A percentile compares a stretch with the other conserved stretches of the same genome.
phyloP scores from a whole-genome alignment of 2,113 vertebrate species.

The Dunckerocampus dactyliophorus region DNA sequence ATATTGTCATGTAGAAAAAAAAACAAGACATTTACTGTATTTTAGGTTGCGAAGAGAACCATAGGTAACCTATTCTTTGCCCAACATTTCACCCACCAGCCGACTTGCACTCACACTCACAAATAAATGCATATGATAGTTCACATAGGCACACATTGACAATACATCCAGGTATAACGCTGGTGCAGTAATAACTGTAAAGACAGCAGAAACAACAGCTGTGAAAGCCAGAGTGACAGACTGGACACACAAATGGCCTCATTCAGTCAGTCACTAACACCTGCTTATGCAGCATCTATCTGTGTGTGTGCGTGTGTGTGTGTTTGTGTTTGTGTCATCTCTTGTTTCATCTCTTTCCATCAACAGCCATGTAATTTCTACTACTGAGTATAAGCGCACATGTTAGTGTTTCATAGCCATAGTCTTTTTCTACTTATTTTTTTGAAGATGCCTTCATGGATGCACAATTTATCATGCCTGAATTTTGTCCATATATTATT shows the following conservation, averaged over 20 bases:
- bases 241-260: conserved; percentile 39
- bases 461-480: no score
- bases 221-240: conserved; percentile 32
- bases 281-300: conserved; percentile 9
- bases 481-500: no score
- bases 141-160: background rate
- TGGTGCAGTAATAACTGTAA: conserved; percentile 40
- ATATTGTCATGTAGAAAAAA: no score
- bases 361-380: background rate
- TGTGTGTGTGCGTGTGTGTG: conserved; percentile 10
- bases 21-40: no score
- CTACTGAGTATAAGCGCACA: background rate
- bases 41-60: no score
- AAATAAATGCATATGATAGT: background rate
- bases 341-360: conserved; percentile 9
- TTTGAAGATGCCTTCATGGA: no score
- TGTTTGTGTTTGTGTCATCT: conserved; percentile 3
- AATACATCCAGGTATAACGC: conserved; percentile 21
- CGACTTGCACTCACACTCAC: conserved; percentile 1
- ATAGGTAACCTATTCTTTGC: background rate
- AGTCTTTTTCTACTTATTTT: background rate
- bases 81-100: background rate
- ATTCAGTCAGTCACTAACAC: conserved; percentile 46
- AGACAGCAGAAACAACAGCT: conserved; percentile 31
- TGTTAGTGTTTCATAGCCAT: background rate